These are phyloP conservation scores for Hetaerina americana DNA, from an alignment of 1,140 invertebrate genomes.

Conservation along the genomic window DNA sequence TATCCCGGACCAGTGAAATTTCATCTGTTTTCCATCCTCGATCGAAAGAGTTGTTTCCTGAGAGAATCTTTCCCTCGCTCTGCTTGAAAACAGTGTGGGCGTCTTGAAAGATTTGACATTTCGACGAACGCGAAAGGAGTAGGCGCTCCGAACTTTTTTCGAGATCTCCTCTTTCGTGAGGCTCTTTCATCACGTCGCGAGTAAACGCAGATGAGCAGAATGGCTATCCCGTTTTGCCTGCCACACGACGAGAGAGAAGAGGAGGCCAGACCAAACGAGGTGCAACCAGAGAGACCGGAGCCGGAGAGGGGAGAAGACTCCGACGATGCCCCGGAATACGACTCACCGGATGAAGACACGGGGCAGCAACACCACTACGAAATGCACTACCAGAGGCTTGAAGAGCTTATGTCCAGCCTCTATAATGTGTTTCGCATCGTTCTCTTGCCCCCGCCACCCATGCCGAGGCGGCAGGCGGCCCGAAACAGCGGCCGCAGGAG, in stretches of 20 bases:
- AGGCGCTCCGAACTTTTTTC: too few species aligned
- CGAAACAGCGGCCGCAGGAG: not conserved
- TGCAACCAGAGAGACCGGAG: not conserved
- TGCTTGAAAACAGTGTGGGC: too few species aligned
- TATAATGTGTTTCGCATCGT: not conserved
- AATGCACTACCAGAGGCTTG: not conserved
- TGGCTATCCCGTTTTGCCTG: not conserved
- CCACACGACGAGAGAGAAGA: not conserved
- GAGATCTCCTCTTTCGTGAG: not conserved
- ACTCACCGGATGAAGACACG: not conserved
- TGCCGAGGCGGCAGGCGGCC: too few species aligned
- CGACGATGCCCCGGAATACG: not conserved
- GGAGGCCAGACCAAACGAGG: too few species aligned
- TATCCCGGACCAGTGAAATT: too few species aligned
- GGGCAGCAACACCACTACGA: too few species aligned
- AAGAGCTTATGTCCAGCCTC: not conserved
- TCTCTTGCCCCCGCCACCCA: not conserved
- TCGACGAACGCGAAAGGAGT: too few species aligned
- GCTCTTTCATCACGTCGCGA: not conserved
- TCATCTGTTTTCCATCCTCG: too few species aligned
- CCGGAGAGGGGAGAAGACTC: not conserved
- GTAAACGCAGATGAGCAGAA: not conserved
- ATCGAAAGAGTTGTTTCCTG: too few species aligned
- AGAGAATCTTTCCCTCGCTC: too few species aligned
- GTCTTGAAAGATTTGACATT: too few species aligned